Base-by-base conservation (phyloP, 2,888 invertebrate species). In the Trichopoda pennipes region DNA sequence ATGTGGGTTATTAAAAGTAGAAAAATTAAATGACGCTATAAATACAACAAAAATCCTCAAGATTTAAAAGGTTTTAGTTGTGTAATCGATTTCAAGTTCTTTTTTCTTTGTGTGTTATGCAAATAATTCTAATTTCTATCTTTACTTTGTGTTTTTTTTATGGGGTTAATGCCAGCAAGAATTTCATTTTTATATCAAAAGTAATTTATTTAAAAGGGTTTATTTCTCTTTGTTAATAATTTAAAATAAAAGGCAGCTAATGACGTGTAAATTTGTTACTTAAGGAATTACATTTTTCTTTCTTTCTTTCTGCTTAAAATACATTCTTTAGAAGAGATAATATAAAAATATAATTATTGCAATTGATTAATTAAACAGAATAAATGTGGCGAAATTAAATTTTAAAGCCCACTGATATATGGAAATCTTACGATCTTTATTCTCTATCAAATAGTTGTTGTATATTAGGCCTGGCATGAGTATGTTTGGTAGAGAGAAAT, bases 1-100 rank as follows among this genome's bases (percentile, higher is more conserved):
- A 80, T 84, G 77, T 84, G 84, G 84, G 85, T 81, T 84, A 84
- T 85, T 85, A 84, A 84, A 83, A 83, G 78, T 75, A 47, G 60
- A 73, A 53, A 42, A 68, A 19, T 58, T 73, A 73, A 51, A 61
- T 74, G 58, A 75, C 38, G 72, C 55, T 60, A 32, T 35, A 61
- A 68, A 32, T 1, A 21, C n/a, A 56, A 60, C 38, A 32, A 56
- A 70, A 56, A 56, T 72, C 58, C 69, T 38, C 28, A 66, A 70
- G 44, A 66, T 49, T 68, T 75, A 47, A 66, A 66, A 75, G 44
- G 55, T 53, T 64, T 38, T 66, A 78, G 53, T 21, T 60, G 72
- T 72, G 61, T 72, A 82, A 82, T 79, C 82, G 82, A 82, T 81
- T 82, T 79, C 51, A 75, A 75, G 64, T 23, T 69, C 8, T 28